Evolutionary conservation across 1,140 invertebrate species (phyloP).

Genomic region (Thereuonema tuberculata): DNA sequence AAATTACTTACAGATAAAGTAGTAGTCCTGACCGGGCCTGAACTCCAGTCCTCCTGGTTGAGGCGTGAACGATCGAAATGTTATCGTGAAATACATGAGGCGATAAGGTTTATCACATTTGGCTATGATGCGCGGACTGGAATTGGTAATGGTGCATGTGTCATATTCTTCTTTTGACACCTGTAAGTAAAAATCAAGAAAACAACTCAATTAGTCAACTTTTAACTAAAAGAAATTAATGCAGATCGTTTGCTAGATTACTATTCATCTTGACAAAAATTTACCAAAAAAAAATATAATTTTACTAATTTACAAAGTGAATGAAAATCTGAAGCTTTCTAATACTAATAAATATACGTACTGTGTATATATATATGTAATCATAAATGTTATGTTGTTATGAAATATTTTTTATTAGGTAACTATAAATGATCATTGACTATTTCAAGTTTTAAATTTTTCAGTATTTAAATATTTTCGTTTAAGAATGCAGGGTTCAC

Average conservation of each 20-base stretch:
- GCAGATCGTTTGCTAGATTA: too few species aligned
- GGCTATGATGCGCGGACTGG: constrained; percentile 79
- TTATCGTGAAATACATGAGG: constrained; percentile 91
- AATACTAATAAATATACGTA: too few species aligned
- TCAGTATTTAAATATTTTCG: too few species aligned
- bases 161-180: constrained; percentile 89
- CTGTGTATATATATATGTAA: too few species aligned
- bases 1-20: constrained; percentile 80
- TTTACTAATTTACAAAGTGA: too few species aligned
- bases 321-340: too few species aligned
- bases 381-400: too few species aligned
- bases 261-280: too few species aligned
- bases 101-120: constrained; percentile 90
- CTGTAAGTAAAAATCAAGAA: constrained; percentile 30
- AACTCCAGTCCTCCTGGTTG: constrained; percentile 89
- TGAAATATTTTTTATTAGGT: too few species aligned
- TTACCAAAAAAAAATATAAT: background rate
- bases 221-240: background rate
- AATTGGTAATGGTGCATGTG: constrained; percentile 86
- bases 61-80: constrained; percentile 87
- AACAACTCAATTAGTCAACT: constrained; percentile 5
- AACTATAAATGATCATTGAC: too few species aligned
- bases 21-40: constrained; percentile 85
- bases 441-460: too few species aligned
- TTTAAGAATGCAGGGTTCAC: too few species aligned